Evolutionary conservation across 1,140 invertebrate genomes (phyloP), one percentile per base, ranked within the genome.

Genomic region (Ptiloglossa arizonensis): DNA sequence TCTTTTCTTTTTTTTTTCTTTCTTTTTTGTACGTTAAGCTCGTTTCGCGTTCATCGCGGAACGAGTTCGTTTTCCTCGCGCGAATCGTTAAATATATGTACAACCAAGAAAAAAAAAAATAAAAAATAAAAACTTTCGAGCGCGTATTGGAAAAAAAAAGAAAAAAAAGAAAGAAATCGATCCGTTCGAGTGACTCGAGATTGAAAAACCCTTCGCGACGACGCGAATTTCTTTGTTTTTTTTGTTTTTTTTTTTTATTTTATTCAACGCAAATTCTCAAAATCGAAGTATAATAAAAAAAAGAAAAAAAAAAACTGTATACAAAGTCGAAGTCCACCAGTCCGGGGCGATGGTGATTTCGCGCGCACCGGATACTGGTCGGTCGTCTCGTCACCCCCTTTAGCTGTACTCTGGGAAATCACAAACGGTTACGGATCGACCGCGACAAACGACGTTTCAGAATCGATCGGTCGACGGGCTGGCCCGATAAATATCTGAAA

Each of bases 1-100:
- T 6, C 38, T 6, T 24, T 17, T 41, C 44, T 6, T 60, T 6
- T 24, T 17, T 41, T 50, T 24, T 50, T 54, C n/a, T 44, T 77
- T 41, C 64, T 8, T 6, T 70, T 17, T 29, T 27, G 17, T 24
- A 62, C 24, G 24, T 50, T 56, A 73, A 74, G 3, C 57, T 75
- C 5, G 32, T 44, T 27, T 68, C 46, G 11, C 29, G 38, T 5
- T 13, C n/a, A 52, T n/a, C 9, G 35, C 17, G 27, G 44, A 67
- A 24, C 11, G 27, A 19, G 35, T 41, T 59, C n/a, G n/a, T 22
- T 73, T 73, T 19, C 2, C 38, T 46, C 24, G 17, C 27, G 38
- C 54, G 24, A 50, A 1, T 44, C 27, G 13, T 19, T 44, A 24
- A 19, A 56, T 73, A 64, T 24, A n/a, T 32, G 8, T 41, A 50